Conservation (phyloP, 2,797 vertebrate genomes). For the Apodemus agrarius region DNA sequence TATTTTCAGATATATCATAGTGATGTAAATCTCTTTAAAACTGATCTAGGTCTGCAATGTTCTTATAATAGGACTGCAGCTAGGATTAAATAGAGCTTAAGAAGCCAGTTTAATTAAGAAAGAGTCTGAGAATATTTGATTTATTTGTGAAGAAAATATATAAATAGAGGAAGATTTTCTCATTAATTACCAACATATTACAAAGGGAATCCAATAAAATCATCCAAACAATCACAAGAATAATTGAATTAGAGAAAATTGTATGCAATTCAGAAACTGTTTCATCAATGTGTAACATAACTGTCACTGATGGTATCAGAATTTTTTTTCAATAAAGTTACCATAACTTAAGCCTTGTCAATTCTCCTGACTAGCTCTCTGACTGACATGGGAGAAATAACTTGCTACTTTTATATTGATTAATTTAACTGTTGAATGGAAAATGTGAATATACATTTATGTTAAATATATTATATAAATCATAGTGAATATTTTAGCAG, state of each 20-base stretch:
- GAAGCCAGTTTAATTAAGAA: constrained; percentile 11
- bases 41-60: neutral
- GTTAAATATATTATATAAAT: neutral
- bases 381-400: neutral
- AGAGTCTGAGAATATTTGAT: neutral
- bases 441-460: neutral
- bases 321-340: neutral
- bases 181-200: constrained; percentile 2
- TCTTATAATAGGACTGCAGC: constrained; percentile 26
- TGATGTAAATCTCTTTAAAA: constrained; percentile 29
- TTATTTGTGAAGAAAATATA: neutral
- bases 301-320: neutral
- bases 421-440: neutral
- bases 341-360: neutral
- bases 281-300: neutral
- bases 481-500: neutral
- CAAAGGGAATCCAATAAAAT: neutral
- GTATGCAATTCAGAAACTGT: neutral
- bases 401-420: neutral
- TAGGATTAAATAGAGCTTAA: constrained; percentile 38
- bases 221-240: neutral
- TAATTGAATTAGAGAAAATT: neutral
- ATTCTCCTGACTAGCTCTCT: neutral
- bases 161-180: neutral
- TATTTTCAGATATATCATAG: neutral